Conservation (phyloP, 2,888 invertebrate species). For the Junonia oenone region DNA sequence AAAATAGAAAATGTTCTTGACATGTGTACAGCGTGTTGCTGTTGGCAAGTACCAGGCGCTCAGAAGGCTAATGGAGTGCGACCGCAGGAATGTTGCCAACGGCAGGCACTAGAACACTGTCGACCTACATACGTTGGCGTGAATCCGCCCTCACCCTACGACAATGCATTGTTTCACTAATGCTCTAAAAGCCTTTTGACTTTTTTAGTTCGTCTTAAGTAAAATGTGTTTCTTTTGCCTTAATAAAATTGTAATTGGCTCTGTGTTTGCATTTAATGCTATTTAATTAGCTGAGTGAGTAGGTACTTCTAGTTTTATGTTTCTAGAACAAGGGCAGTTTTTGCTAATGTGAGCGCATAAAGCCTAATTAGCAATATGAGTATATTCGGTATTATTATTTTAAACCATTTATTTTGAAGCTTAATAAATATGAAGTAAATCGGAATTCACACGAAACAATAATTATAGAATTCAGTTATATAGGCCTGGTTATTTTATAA, state of each 20-base stretch:
- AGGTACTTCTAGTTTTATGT: no score
- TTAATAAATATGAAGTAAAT: no score
- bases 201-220: neutral
- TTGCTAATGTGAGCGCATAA: no score
- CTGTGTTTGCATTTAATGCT: neutral
- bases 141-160: conserved; percentile 20
- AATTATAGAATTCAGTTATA: no score
- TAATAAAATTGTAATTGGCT: neutral
- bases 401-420: no score
- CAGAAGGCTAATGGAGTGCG: conserved; percentile 22
- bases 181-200: conserved; percentile 5
- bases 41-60: conserved; percentile 1
- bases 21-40: conserved; percentile 1
- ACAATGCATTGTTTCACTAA: conserved; percentile 17
- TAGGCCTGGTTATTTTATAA: no score
- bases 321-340: no score
- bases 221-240: neutral
- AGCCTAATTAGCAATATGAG: no score
- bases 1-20: neutral
- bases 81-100: conserved; percentile 27
- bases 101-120: conserved; percentile 20
- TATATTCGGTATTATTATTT: no score
- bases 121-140: conserved; percentile 25
- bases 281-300: no score
- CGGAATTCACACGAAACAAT: no score